A percentile compares a stretch with the other conserved stretches of the same genome.
These are phyloP conservation scores for Echeneis naucrates DNA, from an alignment of 2,797 vertebrate genomes.

Conservation along the genomic window DNA sequence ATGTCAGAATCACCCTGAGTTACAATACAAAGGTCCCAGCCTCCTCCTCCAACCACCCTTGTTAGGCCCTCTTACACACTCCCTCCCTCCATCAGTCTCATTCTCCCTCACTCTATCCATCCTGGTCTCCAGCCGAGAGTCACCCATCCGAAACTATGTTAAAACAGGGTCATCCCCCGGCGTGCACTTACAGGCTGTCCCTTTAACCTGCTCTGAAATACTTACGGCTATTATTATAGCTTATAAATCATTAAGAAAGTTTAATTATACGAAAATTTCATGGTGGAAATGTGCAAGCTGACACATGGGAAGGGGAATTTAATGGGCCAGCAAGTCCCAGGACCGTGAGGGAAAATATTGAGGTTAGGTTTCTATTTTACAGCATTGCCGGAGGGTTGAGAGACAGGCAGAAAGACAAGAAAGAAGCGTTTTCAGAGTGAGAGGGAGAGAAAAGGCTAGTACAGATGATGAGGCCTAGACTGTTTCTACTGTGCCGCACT, in stretches of 20 bases:
- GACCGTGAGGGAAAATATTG: conserved; percentile 87
- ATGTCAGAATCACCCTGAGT: conserved; percentile 81
- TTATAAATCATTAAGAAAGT: conserved; percentile 92
- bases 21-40: conserved; percentile 79
- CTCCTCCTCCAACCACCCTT: conserved; percentile 70
- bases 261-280: conserved; percentile 89
- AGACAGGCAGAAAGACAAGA: conserved; percentile 75
- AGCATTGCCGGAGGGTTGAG: conserved; percentile 82
- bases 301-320: conserved; percentile 89
- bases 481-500: conserved; percentile 50
- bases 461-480: conserved; percentile 50
- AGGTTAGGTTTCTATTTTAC: conserved; percentile 90
- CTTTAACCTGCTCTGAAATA: conserved; percentile 89
- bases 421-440: conserved; percentile 64
- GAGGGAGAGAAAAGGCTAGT: conserved; percentile 43
- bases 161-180: conserved; percentile 87
- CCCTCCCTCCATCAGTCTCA: conserved; percentile 67
- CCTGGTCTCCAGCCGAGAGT: conserved; percentile 78
- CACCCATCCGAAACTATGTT: conserved; percentile 88
- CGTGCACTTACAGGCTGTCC: conserved; percentile 86
- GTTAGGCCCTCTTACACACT: conserved; percentile 66
- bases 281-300: conserved; percentile 87
- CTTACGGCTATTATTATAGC: conserved; percentile 89
- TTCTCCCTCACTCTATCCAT: conserved; percentile 69
- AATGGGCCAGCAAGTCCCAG: conserved; percentile 90